Evolutionary conservation across 2,888 invertebrate genomes (phyloP).

Genomic region (Agrochola circellaris): DNA sequence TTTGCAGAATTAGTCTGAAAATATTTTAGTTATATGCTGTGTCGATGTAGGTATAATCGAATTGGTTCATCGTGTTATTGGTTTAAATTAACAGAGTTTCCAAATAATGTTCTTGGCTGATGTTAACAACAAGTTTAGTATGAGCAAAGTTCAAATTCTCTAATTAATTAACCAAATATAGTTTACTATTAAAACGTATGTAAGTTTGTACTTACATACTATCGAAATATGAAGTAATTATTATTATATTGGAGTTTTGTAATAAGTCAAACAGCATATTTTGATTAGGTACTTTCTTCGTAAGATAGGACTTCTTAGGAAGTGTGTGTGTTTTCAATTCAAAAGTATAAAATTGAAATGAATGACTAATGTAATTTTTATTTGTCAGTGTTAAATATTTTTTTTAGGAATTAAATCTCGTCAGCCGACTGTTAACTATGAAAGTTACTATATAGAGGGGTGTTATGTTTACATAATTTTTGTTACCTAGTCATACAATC

Average conservation of each 20-base stretch:
- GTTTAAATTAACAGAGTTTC: slow-evolving; percentile 14
- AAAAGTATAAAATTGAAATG: background rate
- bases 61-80: slow-evolving; percentile 9
- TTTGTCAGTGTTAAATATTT: background rate
- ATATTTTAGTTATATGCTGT: background rate
- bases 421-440: background rate
- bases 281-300: background rate
- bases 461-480: background rate
- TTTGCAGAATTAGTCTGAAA: background rate
- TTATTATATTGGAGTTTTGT: background rate
- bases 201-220: background rate
- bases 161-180: slow-evolving; percentile 46
- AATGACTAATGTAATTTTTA: background rate
- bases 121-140: slow-evolving; percentile 44
- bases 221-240: background rate
- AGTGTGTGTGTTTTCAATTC: background rate
- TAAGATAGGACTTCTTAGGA: background rate
- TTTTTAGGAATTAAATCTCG: background rate
- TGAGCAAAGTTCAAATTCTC: slow-evolving; percentile 39
- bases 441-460: background rate
- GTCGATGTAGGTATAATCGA: background rate
- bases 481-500: background rate
- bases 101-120: slow-evolving; percentile 26
- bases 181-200: slow-evolving; percentile 18
- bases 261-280: background rate